Evolutionary conservation across 2,113 vertebrate species (phyloP).

Genomic region (Naja naja): DNA sequence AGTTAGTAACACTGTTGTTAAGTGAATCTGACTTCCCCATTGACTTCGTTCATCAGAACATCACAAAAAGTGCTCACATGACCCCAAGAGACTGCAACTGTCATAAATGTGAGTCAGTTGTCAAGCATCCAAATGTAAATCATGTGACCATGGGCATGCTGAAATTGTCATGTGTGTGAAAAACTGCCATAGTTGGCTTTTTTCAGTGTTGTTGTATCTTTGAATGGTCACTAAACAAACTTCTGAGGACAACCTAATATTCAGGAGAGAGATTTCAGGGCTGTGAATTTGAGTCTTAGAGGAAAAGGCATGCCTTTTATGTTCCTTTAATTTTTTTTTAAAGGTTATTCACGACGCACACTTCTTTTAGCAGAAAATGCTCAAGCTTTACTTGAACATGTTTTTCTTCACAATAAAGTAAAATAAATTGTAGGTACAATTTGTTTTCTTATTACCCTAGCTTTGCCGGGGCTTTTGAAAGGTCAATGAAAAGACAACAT

Average conservation of each 20-base stretch:
- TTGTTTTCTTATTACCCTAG: conserved; percentile 17
- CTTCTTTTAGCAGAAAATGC: neutral
- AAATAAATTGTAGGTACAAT: conserved; percentile 12
- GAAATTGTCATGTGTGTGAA: neutral
- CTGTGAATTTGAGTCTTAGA: neutral
- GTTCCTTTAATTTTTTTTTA: neutral
- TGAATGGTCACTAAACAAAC: neutral
- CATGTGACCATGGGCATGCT: neutral
- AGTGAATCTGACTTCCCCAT: neutral
- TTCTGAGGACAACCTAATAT: neutral
- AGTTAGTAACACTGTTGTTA: neutral
- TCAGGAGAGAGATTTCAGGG: neutral
- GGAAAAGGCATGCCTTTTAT: neutral
- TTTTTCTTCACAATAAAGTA: conserved; percentile 20
- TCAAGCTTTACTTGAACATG: conserved; percentile 13
- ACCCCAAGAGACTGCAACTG: neutral
- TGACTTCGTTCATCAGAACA: neutral
- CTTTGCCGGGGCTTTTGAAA: conserved; percentile 21
- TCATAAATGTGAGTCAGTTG: neutral
- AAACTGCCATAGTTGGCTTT: neutral
- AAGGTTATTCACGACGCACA: neutral
- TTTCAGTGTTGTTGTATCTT: neutral
- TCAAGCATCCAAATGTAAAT: neutral
- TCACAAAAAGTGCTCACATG: neutral
- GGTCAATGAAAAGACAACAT: conserved; percentile 47